phyloP scores from a whole-genome alignment of 2,888 invertebrate species.

The Harpagoxenus sublaevis region DNA sequence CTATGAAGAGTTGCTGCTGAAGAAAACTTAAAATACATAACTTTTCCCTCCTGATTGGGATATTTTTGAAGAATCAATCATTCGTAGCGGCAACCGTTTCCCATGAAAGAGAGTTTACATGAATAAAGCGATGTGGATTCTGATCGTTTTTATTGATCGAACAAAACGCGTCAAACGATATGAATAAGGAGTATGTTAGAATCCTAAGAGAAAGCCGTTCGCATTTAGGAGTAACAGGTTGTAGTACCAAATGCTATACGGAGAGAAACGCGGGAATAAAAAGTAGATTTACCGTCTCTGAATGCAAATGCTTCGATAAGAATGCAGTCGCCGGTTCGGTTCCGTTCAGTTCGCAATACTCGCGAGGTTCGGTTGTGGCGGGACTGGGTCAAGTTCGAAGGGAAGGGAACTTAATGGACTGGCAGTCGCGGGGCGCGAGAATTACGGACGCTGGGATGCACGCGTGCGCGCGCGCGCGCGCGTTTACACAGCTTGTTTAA shows the following conservation, averaged over 20 bases:
- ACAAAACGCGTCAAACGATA: background rate
- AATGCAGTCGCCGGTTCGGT: conserved; percentile 44
- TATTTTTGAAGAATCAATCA: background rate
- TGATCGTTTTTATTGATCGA: background rate
- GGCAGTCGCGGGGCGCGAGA: conserved; percentile 21
- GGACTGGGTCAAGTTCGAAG: conserved; percentile 50
- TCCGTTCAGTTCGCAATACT: conserved; percentile 29
- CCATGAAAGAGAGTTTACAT: background rate
- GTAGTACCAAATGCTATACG: conserved; percentile 45
- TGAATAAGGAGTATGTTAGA: conserved; percentile 42
- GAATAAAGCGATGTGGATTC: background rate
- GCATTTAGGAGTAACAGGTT: conserved; percentile 48
- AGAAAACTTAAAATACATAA: background rate
- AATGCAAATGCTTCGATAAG: conserved; percentile 54
- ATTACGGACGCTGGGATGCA: conserved; percentile 5
- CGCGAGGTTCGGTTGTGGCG: conserved; percentile 1
- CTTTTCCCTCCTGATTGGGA: background rate
- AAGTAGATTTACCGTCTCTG: conserved; percentile 55
- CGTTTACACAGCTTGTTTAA: conserved; percentile 42
- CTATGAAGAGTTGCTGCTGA: background rate
- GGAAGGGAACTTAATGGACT: conserved; percentile 26
- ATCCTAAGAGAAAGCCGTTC: conserved; percentile 38
- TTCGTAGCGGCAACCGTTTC: background rate
- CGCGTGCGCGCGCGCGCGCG: background rate
- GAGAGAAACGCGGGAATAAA: conserved; percentile 47